Evolutionary conservation across 2,797 vertebrate genomes (phyloP), one percentile per base, ranked within the genome.

Genomic region (Gymnoscopelus microlampas): DNA sequence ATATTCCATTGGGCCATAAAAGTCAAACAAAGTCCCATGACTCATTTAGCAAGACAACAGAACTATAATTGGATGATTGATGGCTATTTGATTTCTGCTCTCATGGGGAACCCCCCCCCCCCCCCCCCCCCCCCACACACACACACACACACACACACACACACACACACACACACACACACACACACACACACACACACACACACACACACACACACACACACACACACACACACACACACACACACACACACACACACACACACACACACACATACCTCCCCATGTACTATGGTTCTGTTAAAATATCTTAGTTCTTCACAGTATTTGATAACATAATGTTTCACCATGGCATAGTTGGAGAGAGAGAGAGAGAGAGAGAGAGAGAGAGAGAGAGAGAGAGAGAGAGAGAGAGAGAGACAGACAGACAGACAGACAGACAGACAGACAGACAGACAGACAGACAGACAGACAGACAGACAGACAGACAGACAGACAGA

Each of bases 61-160:
- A 73, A 76, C 73, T 67, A 59, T 85, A 85, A 85, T 85, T 84
- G 77, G 74, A 71, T 83, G 74, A 89, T 81, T 83, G 75, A 87
- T 71, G 72, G 57, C 55, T 70, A 48, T 78, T 83, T 62, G 68
- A 77, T 75, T 86, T 68, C 48, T 68, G 15, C 63, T 78, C 76
- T 74, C 71, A 60, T 70, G 35, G 77, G 50, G 65, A 5, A 39
- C 15, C 58, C 39, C 15, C 73, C 60, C 32, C 10, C 9, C 63
- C 63, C 23, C 55, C 51, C 59, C 9, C 47, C 64, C 48, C 49
- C 39, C 19, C 29, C 60, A 63, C 60, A 32, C 48, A 29, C 47
- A 50, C 23, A 63, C 57, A 53, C 60, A 61, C 19, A 61, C 62
- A 53, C 60, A 24, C 26, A 2, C 19, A 68, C 60, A 63, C 60